Percentiles rank a stretch among this genome's conserved stretches.
Conservation (phyloP, 2,797 vertebrate genomes). For the Dicrostonyx torquatus region DNA sequence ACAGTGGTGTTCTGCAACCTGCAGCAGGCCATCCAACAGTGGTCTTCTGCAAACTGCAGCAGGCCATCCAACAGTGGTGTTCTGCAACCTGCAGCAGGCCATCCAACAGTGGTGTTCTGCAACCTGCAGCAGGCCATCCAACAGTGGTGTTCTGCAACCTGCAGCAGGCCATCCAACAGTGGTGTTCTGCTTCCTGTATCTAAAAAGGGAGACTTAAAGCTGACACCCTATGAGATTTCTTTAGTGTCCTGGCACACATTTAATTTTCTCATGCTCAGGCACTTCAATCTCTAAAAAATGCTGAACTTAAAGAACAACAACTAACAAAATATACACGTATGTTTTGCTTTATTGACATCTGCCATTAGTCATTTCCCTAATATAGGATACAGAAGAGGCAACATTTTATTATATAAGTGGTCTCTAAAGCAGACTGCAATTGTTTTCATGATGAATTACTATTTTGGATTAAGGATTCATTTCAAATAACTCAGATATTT, state of each 20-base stretch:
- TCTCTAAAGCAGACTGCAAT: not conserved
- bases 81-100: slow-evolving; percentile 57
- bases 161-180: not conserved
- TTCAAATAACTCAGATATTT: slow-evolving; percentile 27
- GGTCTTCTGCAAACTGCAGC: slow-evolving; percentile 37
- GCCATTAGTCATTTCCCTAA: not conserved
- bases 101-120: slow-evolving; percentile 49
- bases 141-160: too few species aligned
- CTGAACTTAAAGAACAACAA: slow-evolving; percentile 14
- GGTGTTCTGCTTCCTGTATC: slow-evolving; percentile 61
- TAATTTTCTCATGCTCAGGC: slow-evolving; percentile 50
- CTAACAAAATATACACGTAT: not conserved
- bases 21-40: slow-evolving; percentile 64
- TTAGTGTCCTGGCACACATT: not conserved
- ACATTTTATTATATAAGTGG: not conserved
- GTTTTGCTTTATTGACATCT: not conserved
- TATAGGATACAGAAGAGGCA: not conserved
- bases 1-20: slow-evolving; percentile 47
- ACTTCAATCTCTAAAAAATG: slow-evolving; percentile 29
- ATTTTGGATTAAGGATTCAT: slow-evolving; percentile 4
- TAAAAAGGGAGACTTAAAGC: slow-evolving; percentile 53
- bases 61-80: slow-evolving; percentile 67
- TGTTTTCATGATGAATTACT: slow-evolving; percentile 26
- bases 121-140: slow-evolving; percentile 62
- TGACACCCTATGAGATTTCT: slow-evolving; percentile 55